phyloP scores from a whole-genome alignment of 2,113 vertebrate species.

The Antigone vipio region DNA sequence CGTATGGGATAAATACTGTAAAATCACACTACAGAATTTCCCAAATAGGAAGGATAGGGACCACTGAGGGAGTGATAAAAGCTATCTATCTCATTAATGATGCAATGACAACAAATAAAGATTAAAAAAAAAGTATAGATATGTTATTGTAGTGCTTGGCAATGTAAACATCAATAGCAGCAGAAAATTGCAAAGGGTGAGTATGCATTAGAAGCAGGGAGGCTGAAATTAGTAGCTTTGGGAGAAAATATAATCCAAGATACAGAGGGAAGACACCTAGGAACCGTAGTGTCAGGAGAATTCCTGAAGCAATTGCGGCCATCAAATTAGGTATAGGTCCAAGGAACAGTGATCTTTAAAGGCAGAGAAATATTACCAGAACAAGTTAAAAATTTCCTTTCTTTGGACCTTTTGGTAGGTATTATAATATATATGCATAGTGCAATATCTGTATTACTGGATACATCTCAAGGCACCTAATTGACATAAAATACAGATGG shows the following conservation, averaged over 20 bases:
- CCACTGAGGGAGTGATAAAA: background rate
- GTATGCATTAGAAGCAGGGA: background rate
- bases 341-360: background rate
- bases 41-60: background rate
- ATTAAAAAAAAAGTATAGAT: background rate
- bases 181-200: background rate
- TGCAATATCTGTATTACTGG: background rate
- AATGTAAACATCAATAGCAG: background rate
- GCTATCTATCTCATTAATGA: background rate
- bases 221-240: background rate
- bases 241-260: background rate
- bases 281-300: background rate
- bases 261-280: background rate
- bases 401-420: background rate
- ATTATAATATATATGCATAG: background rate
- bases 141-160: background rate
- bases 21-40: background rate
- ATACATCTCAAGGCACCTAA: background rate
- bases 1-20: background rate
- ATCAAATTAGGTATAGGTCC: background rate
- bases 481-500: background rate
- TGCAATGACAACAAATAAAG: background rate
- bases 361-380: background rate
- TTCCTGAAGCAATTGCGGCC: background rate
- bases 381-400: background rate